Conservation (phyloP, 35 echinoderm and acorn worm species). For the Patiria miniata region DNA sequence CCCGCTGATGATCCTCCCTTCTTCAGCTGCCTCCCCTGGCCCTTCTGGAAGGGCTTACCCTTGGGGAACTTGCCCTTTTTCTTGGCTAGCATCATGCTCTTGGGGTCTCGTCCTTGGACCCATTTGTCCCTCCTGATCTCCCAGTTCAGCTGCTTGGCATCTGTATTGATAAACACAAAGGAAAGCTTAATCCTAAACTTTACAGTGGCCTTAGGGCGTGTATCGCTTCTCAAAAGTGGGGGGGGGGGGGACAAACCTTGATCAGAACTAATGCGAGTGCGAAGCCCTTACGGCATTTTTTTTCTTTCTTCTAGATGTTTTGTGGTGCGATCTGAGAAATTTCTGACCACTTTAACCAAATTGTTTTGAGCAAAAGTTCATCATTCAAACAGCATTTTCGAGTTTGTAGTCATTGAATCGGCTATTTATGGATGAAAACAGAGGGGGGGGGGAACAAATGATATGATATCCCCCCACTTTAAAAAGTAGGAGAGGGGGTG, state of each 20-base stretch:
- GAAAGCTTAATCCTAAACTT: neutral
- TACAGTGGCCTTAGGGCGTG: neutral
- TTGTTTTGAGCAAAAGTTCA: too few species aligned
- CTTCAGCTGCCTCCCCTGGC: neutral
- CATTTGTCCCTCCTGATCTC: slow-evolving; percentile 86
- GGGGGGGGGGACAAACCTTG: neutral
- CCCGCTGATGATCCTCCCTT: neutral
- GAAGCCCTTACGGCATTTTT: too few species aligned
- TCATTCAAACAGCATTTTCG: too few species aligned
- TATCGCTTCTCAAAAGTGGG: too few species aligned
- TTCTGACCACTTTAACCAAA: too few species aligned
- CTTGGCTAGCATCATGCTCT: slow-evolving; percentile 65
- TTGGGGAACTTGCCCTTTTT: slow-evolving; percentile 22
- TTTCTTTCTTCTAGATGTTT: too few species aligned
- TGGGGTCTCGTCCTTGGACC: slow-evolving; percentile 76
- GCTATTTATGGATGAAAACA: too few species aligned
- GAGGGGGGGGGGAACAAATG: too few species aligned
- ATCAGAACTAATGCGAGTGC: neutral
- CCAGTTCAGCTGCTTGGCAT: slow-evolving; percentile 89
- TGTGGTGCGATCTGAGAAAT: too few species aligned
- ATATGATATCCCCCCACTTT: too few species aligned
- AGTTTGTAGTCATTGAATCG: too few species aligned
- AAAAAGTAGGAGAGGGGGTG: too few species aligned
- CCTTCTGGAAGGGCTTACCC: slow-evolving; percentile 44
- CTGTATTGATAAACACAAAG: slow-evolving; percentile 52